Evolutionary conservation across 2,113 vertebrate genomes (phyloP).

Genomic region (Oenanthe melanoleuca): DNA sequence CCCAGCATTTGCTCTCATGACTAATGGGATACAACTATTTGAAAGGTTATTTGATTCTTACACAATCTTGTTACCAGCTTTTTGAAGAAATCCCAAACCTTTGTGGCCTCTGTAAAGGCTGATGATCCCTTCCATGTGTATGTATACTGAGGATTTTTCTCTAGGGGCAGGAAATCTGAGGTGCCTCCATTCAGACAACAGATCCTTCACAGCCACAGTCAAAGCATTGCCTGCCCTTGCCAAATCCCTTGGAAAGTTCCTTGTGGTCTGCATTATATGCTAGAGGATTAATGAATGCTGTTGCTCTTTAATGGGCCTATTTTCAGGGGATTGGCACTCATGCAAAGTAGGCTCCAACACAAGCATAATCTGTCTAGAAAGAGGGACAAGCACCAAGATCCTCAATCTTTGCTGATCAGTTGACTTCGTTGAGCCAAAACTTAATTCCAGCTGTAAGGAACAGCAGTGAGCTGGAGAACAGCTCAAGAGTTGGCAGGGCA

Average conservation of each 20-base stretch:
- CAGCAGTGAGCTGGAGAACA: not conserved
- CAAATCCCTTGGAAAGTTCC: slow-evolving; percentile 32
- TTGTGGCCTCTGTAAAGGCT: slow-evolving; percentile 7
- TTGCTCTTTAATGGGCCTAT: not conserved
- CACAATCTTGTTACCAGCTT: slow-evolving; percentile 8
- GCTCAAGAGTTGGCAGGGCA: not conserved
- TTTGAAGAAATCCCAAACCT: slow-evolving; percentile 39
- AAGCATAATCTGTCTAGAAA: not conserved
- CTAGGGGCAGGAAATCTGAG: not conserved
- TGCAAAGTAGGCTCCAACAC: not conserved
- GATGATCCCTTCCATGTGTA: not conserved
- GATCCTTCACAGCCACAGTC: slow-evolving; percentile 1
- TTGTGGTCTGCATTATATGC: not conserved
- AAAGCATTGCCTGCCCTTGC: not conserved
- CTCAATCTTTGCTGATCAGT: not conserved
- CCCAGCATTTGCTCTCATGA: not conserved
- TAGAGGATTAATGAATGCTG: not conserved
- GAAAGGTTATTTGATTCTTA: slow-evolving; percentile 21
- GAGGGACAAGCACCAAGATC: not conserved
- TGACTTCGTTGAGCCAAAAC: not conserved
- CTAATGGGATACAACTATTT: slow-evolving; percentile 35
- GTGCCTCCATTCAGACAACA: slow-evolving; percentile 4
- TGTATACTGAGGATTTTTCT: not conserved
- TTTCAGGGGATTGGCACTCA: not conserved
- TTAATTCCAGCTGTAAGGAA: not conserved